These are phyloP conservation scores for Podarcis raffonei DNA, from an alignment of 2,113 vertebrate species.

Conservation along the genomic window DNA sequence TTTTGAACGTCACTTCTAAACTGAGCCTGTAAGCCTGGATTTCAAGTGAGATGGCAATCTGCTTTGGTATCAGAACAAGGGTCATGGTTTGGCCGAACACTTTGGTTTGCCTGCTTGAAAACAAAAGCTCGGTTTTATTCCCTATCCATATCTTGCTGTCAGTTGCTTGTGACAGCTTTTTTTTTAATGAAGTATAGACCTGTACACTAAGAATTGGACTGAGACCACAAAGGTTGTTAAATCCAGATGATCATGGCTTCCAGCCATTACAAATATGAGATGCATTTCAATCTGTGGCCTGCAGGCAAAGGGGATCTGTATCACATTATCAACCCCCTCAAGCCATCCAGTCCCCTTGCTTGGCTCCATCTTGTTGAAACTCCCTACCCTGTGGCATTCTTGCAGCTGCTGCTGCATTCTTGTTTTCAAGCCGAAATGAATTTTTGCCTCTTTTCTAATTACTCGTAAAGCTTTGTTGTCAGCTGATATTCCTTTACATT, in stretches of 20 bases:
- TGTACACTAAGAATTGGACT: not conserved
- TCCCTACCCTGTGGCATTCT: slow-evolving; percentile 26
- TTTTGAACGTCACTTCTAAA: not conserved
- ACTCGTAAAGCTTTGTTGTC: slow-evolving; percentile 32
- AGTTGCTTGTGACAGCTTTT: slow-evolving; percentile 7
- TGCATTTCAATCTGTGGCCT: slow-evolving; percentile 27
- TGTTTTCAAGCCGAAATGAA: slow-evolving; percentile 16
- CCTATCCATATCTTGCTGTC: not conserved
- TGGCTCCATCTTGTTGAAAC: slow-evolving; percentile 34
- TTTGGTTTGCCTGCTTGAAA: not conserved
- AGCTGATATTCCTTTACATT: slow-evolving; percentile 7
- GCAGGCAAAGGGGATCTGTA: slow-evolving; percentile 37
- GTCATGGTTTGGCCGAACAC: not conserved
- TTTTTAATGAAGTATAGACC: not conserved
- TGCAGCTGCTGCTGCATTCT: slow-evolving; percentile 50
- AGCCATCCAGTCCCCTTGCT: not conserved
- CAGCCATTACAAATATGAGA: slow-evolving; percentile 27
- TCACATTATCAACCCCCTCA: rapidly evolving
- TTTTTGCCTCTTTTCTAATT: slow-evolving; percentile 37
- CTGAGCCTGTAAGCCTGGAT: not conserved
- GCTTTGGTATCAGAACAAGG: not conserved
- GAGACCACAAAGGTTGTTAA: slow-evolving; percentile 18
- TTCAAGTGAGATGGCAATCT: not conserved
- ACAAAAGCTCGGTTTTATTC: not conserved
- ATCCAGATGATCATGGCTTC: slow-evolving; percentile 37